Evolutionary conservation across 2,113 vertebrate genomes (phyloP).

Genomic region (Atractosteus spatula): DNA sequence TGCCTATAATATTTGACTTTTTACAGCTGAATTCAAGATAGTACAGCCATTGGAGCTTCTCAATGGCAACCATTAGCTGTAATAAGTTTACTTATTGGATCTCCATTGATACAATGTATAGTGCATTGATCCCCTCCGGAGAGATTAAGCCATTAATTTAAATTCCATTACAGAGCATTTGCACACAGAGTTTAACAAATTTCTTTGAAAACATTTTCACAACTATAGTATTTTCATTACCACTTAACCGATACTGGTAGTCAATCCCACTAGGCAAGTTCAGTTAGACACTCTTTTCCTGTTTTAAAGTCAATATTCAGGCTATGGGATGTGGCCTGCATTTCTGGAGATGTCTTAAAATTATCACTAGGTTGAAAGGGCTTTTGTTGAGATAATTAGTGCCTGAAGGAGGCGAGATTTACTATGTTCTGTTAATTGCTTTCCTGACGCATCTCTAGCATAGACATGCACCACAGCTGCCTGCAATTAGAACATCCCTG

Average conservation of each 20-base stretch:
- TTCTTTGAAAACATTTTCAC: too few relatives aligned
- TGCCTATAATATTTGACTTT: too few relatives aligned
- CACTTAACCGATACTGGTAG: too few relatives aligned
- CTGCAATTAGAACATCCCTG: neutral
- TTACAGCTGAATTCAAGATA: constrained; percentile 16
- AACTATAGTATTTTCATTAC: too few relatives aligned
- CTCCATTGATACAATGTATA: constrained; percentile 5
- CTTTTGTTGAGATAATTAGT: constrained; percentile 42
- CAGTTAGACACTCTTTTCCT: too few relatives aligned
- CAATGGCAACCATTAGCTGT: constrained; percentile 19
- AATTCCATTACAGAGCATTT: constrained; percentile 13
- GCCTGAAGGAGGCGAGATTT: constrained; percentile 41
- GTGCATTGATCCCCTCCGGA: neutral
- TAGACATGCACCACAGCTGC: neutral
- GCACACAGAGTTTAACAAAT: too few relatives aligned
- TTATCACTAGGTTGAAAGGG: constrained; percentile 23
- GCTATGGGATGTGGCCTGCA: neutral
- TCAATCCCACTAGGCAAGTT: too few relatives aligned
- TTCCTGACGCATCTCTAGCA: constrained; percentile 13
- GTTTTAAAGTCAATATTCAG: too few relatives aligned
- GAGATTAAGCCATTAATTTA: neutral
- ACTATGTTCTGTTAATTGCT: constrained; percentile 44
- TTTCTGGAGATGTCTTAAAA: constrained; percentile 5
- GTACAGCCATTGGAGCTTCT: constrained; percentile 19
- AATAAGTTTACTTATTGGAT: constrained; percentile 20